These are phyloP conservation scores for Phalacrocorax aristotelis DNA, from an alignment of 2,113 vertebrate genomes.

Conservation along the genomic window DNA sequence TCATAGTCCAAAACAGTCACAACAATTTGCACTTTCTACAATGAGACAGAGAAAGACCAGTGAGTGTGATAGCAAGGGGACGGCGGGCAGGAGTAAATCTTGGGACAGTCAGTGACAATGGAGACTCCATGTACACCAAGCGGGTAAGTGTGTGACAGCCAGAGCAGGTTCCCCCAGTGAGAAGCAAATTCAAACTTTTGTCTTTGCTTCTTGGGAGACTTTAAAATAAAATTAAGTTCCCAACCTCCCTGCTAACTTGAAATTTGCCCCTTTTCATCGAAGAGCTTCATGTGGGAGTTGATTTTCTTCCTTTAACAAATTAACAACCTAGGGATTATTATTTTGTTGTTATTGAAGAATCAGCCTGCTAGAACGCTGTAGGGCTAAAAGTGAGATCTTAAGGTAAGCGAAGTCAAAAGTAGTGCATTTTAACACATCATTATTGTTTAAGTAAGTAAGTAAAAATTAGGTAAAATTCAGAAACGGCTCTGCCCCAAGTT, in stretches of 20 bases:
- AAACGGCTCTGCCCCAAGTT: neutral
- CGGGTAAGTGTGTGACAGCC: neutral
- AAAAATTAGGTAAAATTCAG: neutral
- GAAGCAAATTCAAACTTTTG: neutral
- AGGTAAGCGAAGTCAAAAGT: neutral
- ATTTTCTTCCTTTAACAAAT: neutral
- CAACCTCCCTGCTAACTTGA: neutral
- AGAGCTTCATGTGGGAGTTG: neutral
- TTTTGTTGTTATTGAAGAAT: neutral
- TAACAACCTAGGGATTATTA: neutral
- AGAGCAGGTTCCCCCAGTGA: neutral
- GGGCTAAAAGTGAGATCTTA: neutral
- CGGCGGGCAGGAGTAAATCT: neutral
- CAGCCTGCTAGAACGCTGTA: neutral
- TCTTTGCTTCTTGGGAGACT: neutral
- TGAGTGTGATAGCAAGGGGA: neutral
- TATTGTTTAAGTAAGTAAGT: neutral
- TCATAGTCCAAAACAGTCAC: constrained; percentile 99
- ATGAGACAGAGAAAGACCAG: constrained; percentile 14
- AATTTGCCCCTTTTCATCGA: neutral
- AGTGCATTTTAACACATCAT: neutral
- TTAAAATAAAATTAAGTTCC: neutral
- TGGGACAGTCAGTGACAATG: neutral
- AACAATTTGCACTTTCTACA: constrained; percentile 98
- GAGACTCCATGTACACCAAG: neutral